These are phyloP conservation scores for Spheniscus mendiculus DNA, from an alignment of 2,113 vertebrate species.

Conservation along the genomic window DNA sequence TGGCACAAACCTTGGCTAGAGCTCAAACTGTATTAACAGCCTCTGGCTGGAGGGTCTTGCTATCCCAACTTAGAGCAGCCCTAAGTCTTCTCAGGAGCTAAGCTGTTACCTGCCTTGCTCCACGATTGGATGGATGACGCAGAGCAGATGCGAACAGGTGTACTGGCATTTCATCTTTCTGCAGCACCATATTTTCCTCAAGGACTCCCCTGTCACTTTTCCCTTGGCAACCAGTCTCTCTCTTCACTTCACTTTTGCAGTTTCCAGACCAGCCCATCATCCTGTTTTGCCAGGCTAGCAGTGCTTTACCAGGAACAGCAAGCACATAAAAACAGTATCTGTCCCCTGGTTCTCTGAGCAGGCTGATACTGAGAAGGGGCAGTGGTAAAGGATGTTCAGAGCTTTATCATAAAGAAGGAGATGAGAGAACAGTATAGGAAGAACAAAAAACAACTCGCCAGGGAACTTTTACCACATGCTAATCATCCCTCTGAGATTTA, in stretches of 20 bases:
- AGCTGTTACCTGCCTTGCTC: not conserved
- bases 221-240: not conserved
- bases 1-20: not conserved
- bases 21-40: not conserved
- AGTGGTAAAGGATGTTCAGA: not conserved
- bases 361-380: not conserved
- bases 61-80: not conserved
- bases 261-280: not conserved
- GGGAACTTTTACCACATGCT: not conserved
- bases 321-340: not conserved
- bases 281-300: not conserved
- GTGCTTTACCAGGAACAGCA: not conserved
- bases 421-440: not conserved
- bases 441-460: not conserved
- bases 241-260: not conserved
- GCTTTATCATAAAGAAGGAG: not conserved
- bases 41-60: not conserved
- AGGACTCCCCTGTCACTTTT: not conserved
- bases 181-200: not conserved
- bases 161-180: not conserved
- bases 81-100: not conserved
- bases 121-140: rapidly evolving
- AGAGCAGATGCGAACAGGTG: not conserved
- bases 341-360: not conserved
- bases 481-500: constrained; percentile 19